Conservation (phyloP, 1,140 invertebrate genomes). For the Nasonia giraulti region DNA sequence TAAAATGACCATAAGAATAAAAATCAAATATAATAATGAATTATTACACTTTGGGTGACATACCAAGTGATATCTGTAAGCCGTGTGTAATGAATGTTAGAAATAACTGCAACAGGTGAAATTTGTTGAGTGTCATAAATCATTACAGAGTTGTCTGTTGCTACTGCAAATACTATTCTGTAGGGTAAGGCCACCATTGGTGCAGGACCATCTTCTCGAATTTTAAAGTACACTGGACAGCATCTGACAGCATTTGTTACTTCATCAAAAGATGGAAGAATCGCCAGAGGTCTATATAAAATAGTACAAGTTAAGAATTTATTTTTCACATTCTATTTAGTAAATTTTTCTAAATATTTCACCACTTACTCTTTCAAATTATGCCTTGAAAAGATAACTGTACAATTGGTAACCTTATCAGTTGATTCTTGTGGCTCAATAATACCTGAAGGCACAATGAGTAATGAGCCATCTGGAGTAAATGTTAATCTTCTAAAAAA, state of each 20-base stretch:
- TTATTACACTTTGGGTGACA: constrained; percentile 53
- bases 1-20: constrained; percentile 32
- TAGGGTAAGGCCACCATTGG: constrained; percentile 82
- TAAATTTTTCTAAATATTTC: constrained; percentile 17
- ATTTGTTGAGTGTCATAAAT: constrained; percentile 95
- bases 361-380: constrained; percentile 81
- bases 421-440: constrained; percentile 79
- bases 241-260: constrained; percentile 87
- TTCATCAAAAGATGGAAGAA: constrained; percentile 87
- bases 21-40: neutral
- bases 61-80: constrained; percentile 94
- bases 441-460: constrained; percentile 89
- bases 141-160: constrained; percentile 88
- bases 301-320: neutral
- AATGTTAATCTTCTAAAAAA: constrained; percentile 93
- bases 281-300: constrained; percentile 81
- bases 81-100: constrained; percentile 95
- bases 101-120: constrained; percentile 88
- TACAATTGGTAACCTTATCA: constrained; percentile 81
- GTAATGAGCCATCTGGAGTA: constrained; percentile 90
- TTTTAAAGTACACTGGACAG: constrained; percentile 85
- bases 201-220: constrained; percentile 76
- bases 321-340: constrained; percentile 12
- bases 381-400: constrained; percentile 87
- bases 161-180: constrained; percentile 92